Percentiles rank a stretch among this genome's conserved stretches.
Evolutionary conservation across 2,113 vertebrate genomes (phyloP).

Genomic region (Embiotoca jacksoni): DNA sequence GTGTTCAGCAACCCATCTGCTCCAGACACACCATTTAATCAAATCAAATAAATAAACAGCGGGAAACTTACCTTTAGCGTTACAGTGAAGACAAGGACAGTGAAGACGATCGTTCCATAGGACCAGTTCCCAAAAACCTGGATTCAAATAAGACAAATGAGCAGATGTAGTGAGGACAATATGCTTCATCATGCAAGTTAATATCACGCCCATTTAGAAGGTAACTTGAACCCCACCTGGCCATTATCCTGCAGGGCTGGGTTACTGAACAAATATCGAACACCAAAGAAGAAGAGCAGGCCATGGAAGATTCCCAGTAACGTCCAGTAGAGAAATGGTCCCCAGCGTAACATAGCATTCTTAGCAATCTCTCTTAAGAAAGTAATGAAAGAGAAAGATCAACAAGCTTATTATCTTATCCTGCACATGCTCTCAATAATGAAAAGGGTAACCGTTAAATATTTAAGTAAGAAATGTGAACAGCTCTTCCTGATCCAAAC

Average conservation of each 20-base stretch:
- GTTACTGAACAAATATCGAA: constrained; percentile 91
- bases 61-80: constrained; percentile 91
- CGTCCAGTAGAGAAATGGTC: constrained; percentile 95
- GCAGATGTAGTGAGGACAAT: background rate
- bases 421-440: background rate
- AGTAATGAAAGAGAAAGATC: background rate
- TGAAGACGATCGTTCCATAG: constrained; percentile 96
- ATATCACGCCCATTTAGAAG: background rate
- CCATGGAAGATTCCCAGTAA: constrained; percentile 93
- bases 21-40: background rate
- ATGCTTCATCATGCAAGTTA: background rate
- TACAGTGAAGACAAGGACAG: constrained; percentile 96
- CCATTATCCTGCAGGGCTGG: constrained; percentile 92
- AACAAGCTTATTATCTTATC: background rate
- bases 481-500: background rate
- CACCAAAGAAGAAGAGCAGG: constrained; percentile 95
- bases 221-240: constrained; percentile 85
- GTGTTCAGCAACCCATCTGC: background rate
- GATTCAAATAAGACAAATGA: constrained; percentile 60
- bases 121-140: constrained; percentile 98
- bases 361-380: constrained; percentile 90
- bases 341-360: constrained; percentile 94
- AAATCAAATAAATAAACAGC: background rate
- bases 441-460: background rate
- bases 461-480: background rate